Evolutionary conservation across 2,888 invertebrate genomes (phyloP).

Genomic region (Amblyteles armatorius): DNA sequence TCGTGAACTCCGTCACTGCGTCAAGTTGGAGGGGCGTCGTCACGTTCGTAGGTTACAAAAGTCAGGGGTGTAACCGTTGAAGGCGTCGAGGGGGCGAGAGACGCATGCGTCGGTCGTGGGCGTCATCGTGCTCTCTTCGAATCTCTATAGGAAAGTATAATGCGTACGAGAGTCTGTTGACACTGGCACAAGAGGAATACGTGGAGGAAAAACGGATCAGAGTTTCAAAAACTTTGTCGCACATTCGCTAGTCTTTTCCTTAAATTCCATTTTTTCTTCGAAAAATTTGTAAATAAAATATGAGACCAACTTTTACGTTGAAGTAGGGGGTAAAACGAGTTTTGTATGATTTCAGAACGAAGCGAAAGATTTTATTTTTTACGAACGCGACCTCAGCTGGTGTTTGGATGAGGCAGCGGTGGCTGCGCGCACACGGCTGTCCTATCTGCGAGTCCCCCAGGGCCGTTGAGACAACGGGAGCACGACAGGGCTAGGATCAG

Average conservation of each 20-base stretch:
- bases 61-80: slow-evolving; percentile 61
- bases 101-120: slow-evolving; percentile 66
- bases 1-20: slow-evolving; percentile 43
- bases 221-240: slow-evolving; percentile 43
- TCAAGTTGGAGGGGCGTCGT: slow-evolving; percentile 35
- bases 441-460: slow-evolving; percentile 44
- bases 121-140: slow-evolving; percentile 38
- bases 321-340: not conserved
- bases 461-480: slow-evolving; percentile 39
- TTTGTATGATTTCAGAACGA: not conserved
- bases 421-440: slow-evolving; percentile 42
- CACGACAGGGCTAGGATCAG: slow-evolving; percentile 18
- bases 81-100: slow-evolving; percentile 54
- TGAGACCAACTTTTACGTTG: not conserved
- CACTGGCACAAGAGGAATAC: slow-evolving; percentile 38
- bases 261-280: not conserved
- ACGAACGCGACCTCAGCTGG: slow-evolving; percentile 46
- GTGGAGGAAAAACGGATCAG: slow-evolving; percentile 29
- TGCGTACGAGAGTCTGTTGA: slow-evolving; percentile 53
- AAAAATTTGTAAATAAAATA: slow-evolving; percentile 1
- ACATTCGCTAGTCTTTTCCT: slow-evolving; percentile 24
- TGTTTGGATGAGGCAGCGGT: slow-evolving; percentile 51
- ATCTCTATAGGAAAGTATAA: slow-evolving; percentile 6
- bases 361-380: not conserved
- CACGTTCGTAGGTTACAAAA: slow-evolving; percentile 45